These are phyloP conservation scores for Cherax quadricarinatus DNA, from an alignment of 1,140 invertebrate genomes.

Conservation along the genomic window DNA sequence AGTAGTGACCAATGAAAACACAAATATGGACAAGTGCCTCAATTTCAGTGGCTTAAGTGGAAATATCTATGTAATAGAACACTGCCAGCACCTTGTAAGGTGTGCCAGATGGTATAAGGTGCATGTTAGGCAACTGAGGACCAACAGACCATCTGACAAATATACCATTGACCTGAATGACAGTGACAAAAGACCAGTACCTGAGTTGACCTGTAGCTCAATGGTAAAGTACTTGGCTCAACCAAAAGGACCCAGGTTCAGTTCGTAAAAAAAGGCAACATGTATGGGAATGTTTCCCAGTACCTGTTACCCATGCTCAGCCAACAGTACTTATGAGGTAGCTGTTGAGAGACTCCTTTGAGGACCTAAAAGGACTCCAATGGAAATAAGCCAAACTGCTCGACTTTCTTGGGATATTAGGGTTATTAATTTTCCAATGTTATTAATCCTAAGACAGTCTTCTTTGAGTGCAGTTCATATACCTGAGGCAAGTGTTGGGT, in stretches of 20 bases:
- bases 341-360: neutral
- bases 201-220: too few species aligned
- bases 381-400: too few species aligned
- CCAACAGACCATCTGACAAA: neutral
- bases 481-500: neutral
- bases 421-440: too few species aligned
- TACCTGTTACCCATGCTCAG: too few species aligned
- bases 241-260: too few species aligned
- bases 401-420: too few species aligned
- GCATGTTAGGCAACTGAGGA: neutral
- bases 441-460: too few species aligned
- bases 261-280: too few species aligned
- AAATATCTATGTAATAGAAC: neutral
- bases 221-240: too few species aligned
- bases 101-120: neutral
- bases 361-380: too few species aligned
- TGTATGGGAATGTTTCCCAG: too few species aligned
- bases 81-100: neutral
- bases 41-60: neutral
- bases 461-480: neutral
- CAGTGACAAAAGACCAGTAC: neutral
- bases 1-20: neutral
- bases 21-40: conserved; percentile 10
- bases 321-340: too few species aligned
- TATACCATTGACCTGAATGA: neutral